Conservation (phyloP, 2,113 vertebrate genomes). For the Pampusana beccarii region DNA sequence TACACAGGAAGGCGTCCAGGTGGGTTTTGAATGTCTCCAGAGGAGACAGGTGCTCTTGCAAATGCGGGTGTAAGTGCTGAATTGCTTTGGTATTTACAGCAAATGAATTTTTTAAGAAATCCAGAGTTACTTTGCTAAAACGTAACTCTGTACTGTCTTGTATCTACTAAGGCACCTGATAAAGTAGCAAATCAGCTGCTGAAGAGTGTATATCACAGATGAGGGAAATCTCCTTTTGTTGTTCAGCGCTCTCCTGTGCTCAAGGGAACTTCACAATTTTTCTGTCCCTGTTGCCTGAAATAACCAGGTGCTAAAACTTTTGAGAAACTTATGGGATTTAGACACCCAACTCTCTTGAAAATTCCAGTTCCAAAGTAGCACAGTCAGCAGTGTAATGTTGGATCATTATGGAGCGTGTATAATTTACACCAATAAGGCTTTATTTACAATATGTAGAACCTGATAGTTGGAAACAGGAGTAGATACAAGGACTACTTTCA, state of each 20-base stretch:
- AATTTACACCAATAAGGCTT: not conserved
- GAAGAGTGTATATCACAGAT: not conserved
- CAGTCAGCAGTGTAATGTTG: not conserved
- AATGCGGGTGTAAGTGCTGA: not conserved
- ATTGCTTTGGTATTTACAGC: not conserved
- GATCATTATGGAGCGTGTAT: not conserved
- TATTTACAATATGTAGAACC: not conserved
- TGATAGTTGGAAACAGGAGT: not conserved
- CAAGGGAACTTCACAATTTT: not conserved
- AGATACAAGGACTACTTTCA: not conserved
- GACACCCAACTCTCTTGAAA: not conserved
- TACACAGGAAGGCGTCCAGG: too few relatives aligned
- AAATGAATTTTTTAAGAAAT: not conserved
- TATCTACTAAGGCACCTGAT: not conserved
- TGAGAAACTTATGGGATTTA: not conserved
- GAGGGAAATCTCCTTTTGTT: not conserved
- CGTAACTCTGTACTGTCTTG: not conserved
- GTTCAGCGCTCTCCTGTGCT: not conserved
- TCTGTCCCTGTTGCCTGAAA: not conserved
- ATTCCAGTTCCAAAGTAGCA: not conserved
- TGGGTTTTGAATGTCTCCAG: too few relatives aligned
- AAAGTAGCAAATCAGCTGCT: not conserved
- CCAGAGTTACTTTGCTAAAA: not conserved
- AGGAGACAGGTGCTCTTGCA: not conserved
- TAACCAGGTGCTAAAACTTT: not conserved